phyloP scores from a whole-genome alignment of 2,113 vertebrate species.

The Rhinolophus sinicus region DNA sequence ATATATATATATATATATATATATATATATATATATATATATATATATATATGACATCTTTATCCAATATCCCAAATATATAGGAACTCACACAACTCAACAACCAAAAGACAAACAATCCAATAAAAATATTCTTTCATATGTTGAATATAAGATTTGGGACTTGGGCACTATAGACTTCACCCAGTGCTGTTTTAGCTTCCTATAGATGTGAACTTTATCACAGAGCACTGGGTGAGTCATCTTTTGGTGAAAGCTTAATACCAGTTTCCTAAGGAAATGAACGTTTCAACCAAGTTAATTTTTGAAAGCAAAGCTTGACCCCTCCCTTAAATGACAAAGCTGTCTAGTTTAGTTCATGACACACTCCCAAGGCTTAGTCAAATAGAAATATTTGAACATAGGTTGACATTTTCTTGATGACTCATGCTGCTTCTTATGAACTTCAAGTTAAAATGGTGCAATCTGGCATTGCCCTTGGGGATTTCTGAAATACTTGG shows the following conservation, averaged over 20 bases:
- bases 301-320: neutral
- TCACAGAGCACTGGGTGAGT: neutral
- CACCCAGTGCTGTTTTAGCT: neutral
- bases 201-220: neutral
- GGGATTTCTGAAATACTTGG: neutral
- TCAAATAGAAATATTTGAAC: neutral
- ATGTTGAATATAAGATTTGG: neutral
- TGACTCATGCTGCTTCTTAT: conserved; percentile 35
- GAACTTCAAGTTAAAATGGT: neutral
- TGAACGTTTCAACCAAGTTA: neutral
- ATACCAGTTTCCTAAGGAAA: neutral
- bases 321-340: neutral
- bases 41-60: too few relatives aligned
- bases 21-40: too few relatives aligned
- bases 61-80: too few relatives aligned
- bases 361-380: neutral
- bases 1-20: too few relatives aligned
- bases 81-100: too few relatives aligned
- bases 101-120: too few relatives aligned
- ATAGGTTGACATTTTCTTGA: conserved; percentile 29
- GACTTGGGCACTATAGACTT: neutral
- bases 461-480: neutral
- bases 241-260: neutral
- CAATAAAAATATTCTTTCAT: neutral
- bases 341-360: conserved; percentile 4